Conservation (phyloP, 2,113 vertebrate species). For the Dasyurus viverrinus region DNA sequence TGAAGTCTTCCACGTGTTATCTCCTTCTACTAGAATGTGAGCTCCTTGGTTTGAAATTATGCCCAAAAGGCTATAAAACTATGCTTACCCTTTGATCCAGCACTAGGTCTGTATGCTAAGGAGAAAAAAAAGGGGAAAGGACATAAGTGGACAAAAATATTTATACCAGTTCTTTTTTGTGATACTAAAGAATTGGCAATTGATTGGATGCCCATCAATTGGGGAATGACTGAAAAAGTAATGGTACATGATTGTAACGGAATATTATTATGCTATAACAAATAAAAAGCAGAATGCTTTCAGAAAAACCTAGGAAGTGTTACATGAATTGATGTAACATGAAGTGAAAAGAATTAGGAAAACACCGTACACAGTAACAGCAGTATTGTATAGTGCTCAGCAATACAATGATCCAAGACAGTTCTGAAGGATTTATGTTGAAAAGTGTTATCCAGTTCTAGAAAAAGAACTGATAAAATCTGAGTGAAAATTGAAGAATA, state of each 20-base stretch:
- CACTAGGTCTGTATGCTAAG: neutral
- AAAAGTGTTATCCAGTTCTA: no score
- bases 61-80: neutral
- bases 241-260: neutral
- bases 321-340: neutral
- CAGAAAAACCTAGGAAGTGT: neutral
- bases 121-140: no score
- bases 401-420: neutral
- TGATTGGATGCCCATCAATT: neutral
- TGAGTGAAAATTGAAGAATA: neutral
- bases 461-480: no score
- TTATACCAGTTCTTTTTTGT: neutral
- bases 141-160: neutral
- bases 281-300: neutral
- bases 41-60: neutral
- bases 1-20: neutral
- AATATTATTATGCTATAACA: neutral
- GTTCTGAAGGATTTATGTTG: neutral
- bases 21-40: neutral
- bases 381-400: neutral
- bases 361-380: neutral
- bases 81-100: neutral
- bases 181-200: neutral
- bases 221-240: neutral
- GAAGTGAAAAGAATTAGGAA: neutral